These are phyloP conservation scores for Callyntrura guangdongensis DNA, from an alignment of 2,888 invertebrate genomes.

Conservation along the genomic window DNA sequence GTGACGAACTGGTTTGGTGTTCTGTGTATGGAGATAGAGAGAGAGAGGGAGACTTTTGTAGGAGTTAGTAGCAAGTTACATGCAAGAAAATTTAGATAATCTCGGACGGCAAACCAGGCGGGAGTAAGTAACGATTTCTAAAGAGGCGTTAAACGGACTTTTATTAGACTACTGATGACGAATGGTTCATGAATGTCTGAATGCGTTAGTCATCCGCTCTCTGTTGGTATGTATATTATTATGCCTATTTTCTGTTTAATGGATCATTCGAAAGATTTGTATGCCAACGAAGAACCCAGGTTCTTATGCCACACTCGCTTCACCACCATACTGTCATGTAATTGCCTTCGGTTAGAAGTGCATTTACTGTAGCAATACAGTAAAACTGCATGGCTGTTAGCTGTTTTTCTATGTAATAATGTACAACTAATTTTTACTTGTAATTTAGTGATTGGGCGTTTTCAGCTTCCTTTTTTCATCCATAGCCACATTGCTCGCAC, in stretches of 20 bases:
- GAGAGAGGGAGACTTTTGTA: neutral
- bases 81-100: conserved; percentile 32
- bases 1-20: neutral
- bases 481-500: too few species aligned
- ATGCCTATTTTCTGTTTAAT: neutral
- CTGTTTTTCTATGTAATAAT: neutral
- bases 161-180: conserved; percentile 51
- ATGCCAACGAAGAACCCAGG: too few species aligned
- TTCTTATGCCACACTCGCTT: neutral
- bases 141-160: conserved; percentile 59
- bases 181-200: conserved; percentile 31
- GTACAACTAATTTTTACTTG: neutral
- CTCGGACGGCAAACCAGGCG: neutral
- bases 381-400: conserved; percentile 35
- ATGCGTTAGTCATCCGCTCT: neutral
- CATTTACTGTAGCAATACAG: neutral
- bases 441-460: neutral
- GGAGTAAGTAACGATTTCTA: conserved; percentile 52
- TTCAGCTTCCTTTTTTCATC: conserved; percentile 6
- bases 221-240: neutral
- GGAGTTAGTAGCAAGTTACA: neutral
- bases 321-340: too few species aligned
- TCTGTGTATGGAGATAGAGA: neutral
- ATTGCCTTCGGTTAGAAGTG: neutral
- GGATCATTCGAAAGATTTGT: neutral